Conservation (phyloP, 1,140 invertebrate species). For the Pogonus chalceus region DNA sequence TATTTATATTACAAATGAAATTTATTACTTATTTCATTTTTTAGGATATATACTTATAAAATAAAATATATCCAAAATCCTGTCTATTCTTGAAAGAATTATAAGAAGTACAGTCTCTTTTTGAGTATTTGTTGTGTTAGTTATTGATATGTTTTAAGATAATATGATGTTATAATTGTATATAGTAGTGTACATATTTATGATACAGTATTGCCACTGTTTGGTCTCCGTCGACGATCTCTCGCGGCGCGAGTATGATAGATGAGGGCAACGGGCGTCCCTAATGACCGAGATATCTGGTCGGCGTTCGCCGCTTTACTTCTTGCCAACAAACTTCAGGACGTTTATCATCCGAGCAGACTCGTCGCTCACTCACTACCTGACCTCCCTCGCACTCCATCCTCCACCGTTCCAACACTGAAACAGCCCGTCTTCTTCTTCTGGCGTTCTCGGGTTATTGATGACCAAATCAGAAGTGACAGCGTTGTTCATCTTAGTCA, state of each 20-base stretch:
- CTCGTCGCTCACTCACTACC: slow-evolving; percentile 5
- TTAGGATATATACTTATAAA: too few relatives aligned
- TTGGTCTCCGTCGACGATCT: background rate
- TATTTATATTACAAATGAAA: too few relatives aligned
- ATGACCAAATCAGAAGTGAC: slow-evolving; percentile 32
- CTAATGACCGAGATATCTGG: slow-evolving; percentile 29
- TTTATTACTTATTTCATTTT: too few relatives aligned
- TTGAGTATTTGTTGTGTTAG: too few relatives aligned
- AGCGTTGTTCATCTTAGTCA: slow-evolving; percentile 31
- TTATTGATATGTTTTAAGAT: too few relatives aligned
- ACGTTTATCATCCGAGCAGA: slow-evolving; percentile 7
- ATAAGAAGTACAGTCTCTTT: too few relatives aligned
- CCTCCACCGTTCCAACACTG: background rate
- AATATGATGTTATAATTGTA: too few relatives aligned
- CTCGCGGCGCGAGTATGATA: slow-evolving; percentile 23
- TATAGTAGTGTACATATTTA: too few relatives aligned
- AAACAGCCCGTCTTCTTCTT: background rate
- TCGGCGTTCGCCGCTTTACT: slow-evolving; percentile 21
- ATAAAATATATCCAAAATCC: too few relatives aligned
- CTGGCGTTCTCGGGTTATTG: slow-evolving; percentile 21
- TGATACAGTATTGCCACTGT: too few relatives aligned
- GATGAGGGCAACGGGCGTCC: slow-evolving; percentile 28
- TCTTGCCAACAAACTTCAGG: slow-evolving; percentile 20
- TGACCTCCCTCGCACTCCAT: background rate
- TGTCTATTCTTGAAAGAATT: too few relatives aligned